phyloP scores from a whole-genome alignment of 2,113 vertebrate genomes.

The Euleptes europaea region DNA sequence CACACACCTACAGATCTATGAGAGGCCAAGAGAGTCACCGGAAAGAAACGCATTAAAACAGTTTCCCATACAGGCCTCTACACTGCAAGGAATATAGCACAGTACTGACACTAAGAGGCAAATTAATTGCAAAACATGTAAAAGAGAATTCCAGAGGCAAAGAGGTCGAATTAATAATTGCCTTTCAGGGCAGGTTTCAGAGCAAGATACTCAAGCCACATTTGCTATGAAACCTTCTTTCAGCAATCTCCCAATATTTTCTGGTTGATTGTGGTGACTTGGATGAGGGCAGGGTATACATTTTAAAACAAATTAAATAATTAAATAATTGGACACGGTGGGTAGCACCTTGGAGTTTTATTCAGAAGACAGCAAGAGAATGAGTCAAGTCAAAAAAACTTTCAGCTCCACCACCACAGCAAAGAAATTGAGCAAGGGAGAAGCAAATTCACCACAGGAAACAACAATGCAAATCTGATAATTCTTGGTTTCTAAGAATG shows the following conservation, averaged over 20 bases:
- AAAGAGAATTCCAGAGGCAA: not conserved
- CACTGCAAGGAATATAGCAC: not conserved
- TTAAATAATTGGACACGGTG: not conserved
- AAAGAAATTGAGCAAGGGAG: too few species aligned
- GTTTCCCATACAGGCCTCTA: not conserved
- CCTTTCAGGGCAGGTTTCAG: too few species aligned
- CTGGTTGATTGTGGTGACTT: too few species aligned
- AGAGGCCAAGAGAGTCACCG: not conserved
- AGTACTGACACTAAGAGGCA: not conserved
- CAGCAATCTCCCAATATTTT: not conserved
- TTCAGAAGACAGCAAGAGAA: not conserved
- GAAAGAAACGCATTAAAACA: not conserved
- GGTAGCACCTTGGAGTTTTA: not conserved
- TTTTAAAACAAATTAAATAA: too few species aligned
- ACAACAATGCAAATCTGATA: not conserved
- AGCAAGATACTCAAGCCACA: not conserved
- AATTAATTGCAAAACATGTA: not conserved
- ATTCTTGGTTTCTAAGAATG: not conserved
- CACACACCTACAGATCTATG: not conserved
- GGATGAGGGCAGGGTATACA: too few species aligned
- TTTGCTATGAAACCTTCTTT: not conserved
- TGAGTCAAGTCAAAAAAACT: not conserved
- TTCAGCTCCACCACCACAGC: not conserved
- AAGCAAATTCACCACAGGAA: not conserved
- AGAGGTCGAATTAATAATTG: not conserved